These are phyloP conservation scores for Cryptophagus acutangulus DNA, from an alignment of 2,888 invertebrate species.

Conservation along the genomic window DNA sequence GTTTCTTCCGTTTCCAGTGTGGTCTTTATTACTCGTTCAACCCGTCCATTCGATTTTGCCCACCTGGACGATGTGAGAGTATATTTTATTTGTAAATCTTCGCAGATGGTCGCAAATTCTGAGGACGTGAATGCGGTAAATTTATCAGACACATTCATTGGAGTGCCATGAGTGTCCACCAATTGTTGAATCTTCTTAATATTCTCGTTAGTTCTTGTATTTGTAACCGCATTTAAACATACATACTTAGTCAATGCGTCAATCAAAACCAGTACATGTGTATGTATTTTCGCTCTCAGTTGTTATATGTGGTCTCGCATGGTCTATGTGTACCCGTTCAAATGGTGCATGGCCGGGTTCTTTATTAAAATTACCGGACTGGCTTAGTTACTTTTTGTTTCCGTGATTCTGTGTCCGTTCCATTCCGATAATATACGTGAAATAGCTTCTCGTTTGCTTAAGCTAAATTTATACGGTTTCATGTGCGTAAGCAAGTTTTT, in stretches of 20 bases:
- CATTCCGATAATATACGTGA: conserved; percentile 13
- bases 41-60: conserved; percentile 9
- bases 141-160: conserved; percentile 24
- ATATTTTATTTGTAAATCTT: conserved; percentile 12
- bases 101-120: conserved; percentile 9
- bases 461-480: conserved; percentile 14
- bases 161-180: conserved; percentile 20
- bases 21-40: conserved; percentile 4
- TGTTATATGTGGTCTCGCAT: conserved; percentile 20
- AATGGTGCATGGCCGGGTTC: conserved; percentile 20
- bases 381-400: conserved; percentile 15
- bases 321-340: conserved; percentile 21
- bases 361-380: conserved; percentile 18
- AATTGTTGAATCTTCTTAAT: conserved; percentile 19
- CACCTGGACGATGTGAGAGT: conserved; percentile 4
- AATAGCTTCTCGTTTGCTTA: conserved; percentile 12
- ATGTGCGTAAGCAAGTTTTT: conserved; percentile 14
- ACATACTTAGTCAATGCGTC: conserved; percentile 20
- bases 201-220: conserved; percentile 12
- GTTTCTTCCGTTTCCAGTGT: conserved; percentile 1
- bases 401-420: conserved; percentile 12
- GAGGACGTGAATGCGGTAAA: conserved; percentile 11
- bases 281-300: conserved; percentile 14
- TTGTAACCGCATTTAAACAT: conserved; percentile 15
- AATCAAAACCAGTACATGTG: conserved; percentile 14